These are phyloP conservation scores for Hyppa rectilinea DNA, from an alignment of 2,888 invertebrate genomes.

Conservation along the genomic window DNA sequence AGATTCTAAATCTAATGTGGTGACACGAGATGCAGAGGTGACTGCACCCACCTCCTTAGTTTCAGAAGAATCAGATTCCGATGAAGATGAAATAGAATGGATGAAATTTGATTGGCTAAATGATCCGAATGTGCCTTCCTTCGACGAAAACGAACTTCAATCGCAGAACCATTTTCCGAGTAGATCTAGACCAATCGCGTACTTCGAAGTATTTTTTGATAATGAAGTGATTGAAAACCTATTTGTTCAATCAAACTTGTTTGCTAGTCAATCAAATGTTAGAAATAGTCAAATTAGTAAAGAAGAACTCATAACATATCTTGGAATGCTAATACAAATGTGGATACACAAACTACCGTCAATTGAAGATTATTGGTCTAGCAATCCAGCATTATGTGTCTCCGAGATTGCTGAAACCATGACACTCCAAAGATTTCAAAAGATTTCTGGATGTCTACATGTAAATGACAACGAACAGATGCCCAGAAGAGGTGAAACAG, in stretches of 20 bases:
- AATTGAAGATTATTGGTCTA: slow-evolving; percentile 43
- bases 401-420: slow-evolving; percentile 44
- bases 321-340: slow-evolving; percentile 39
- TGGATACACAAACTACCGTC: slow-evolving; percentile 35
- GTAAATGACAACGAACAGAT: slow-evolving; percentile 40
- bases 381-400: slow-evolving; percentile 35
- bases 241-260: slow-evolving; percentile 26
- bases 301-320: slow-evolving; percentile 30
- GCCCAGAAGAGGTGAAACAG: slow-evolving; percentile 27
- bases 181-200: slow-evolving; percentile 26
- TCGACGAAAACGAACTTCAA: slow-evolving; percentile 28
- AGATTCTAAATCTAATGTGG: slow-evolving; percentile 12
- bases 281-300: slow-evolving; percentile 19
- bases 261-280: slow-evolving; percentile 20
- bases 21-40: too few species aligned
- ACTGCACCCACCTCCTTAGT: slow-evolving; percentile 13
- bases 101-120: slow-evolving; percentile 24
- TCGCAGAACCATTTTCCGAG: slow-evolving; percentile 29
- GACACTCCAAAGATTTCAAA: slow-evolving; percentile 44
- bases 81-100: slow-evolving; percentile 33
- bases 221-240: slow-evolving; percentile 34
- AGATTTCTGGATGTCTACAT: slow-evolving; percentile 35
- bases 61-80: slow-evolving; percentile 21
- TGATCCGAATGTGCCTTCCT: slow-evolving; percentile 19
- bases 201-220: slow-evolving; percentile 28